Conservation (phyloP, 1,140 invertebrate species). For the Drosophila lacertosa region DNA sequence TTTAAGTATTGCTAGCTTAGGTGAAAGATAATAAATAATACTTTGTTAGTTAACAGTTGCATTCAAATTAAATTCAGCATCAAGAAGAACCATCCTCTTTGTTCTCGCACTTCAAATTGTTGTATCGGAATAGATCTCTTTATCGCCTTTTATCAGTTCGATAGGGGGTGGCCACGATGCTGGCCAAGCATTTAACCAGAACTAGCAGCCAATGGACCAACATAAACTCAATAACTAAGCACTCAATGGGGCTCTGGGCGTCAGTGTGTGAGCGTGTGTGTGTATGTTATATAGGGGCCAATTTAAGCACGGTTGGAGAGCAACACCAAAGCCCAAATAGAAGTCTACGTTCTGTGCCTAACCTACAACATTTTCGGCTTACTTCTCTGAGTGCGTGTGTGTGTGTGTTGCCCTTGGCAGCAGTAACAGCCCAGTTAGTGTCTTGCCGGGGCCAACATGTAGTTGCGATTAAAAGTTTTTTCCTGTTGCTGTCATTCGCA, state of each 20-base stretch:
- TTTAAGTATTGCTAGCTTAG: too few relatives aligned
- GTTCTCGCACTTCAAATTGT: too few relatives aligned
- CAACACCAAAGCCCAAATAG: slow-evolving; percentile 8
- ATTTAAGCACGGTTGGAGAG: slow-evolving; percentile 17
- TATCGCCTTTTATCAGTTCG: too few relatives aligned
- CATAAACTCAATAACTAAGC: slow-evolving; percentile 22
- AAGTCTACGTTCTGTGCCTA: slow-evolving; percentile 11
- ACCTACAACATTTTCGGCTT: slow-evolving; percentile 8
- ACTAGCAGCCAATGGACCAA: slow-evolving; percentile 15
- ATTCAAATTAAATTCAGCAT: too few relatives aligned
- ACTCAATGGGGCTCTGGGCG: background rate
- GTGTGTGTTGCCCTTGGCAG: background rate
- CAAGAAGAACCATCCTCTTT: too few relatives aligned
- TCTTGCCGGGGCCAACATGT: slow-evolving; percentile 18
- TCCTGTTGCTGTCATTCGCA: slow-evolving; percentile 39
- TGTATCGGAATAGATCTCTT: too few relatives aligned
- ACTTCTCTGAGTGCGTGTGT: background rate
- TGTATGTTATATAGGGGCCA: slow-evolving; percentile 13
- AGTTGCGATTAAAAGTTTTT: slow-evolving; percentile 51
- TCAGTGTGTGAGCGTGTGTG: background rate
- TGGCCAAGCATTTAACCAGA: slow-evolving; percentile 18
- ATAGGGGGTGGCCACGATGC: background rate
- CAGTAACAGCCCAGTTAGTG: slow-evolving; percentile 3
- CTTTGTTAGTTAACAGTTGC: too few relatives aligned
- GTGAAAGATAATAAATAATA: too few relatives aligned